Evolutionary conservation across 2,113 vertebrate species (phyloP).

Genomic region (Rhynchopsitta pachyrhyncha): DNA sequence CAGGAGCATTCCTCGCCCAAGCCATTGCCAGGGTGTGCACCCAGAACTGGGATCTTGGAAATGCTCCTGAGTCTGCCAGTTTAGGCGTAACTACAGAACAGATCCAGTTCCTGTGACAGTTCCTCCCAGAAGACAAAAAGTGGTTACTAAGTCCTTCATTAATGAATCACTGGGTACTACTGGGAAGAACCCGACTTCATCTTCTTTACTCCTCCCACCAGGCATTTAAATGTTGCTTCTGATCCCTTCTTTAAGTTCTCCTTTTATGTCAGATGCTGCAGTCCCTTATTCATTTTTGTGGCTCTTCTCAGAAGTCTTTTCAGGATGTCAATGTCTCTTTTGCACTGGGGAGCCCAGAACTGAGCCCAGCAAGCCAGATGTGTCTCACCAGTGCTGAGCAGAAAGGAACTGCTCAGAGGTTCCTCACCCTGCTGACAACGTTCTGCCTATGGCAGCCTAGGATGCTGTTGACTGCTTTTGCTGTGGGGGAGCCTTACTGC

Average conservation of each 20-base stretch:
- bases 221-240: background rate
- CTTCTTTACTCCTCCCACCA: background rate
- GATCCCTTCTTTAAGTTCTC: background rate
- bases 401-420: background rate
- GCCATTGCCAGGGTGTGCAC: background rate
- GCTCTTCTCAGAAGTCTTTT: background rate
- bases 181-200: background rate
- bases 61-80: background rate
- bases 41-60: background rate
- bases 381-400: background rate
- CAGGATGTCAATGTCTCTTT: background rate
- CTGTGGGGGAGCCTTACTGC: background rate
- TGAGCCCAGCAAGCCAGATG: background rate
- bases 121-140: background rate
- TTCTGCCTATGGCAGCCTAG: background rate
- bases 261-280: background rate
- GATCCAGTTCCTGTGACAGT: background rate
- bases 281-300: no score
- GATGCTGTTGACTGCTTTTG: background rate
- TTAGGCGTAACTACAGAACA: background rate
- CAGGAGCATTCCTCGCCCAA: background rate
- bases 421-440: accelerated
- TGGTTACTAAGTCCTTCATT: background rate
- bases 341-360: background rate
- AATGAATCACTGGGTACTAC: background rate